Evolutionary conservation across 2,888 invertebrate species (phyloP), one percentile per base, ranked within the genome.

Genomic region (Cotesia congregata): DNA sequence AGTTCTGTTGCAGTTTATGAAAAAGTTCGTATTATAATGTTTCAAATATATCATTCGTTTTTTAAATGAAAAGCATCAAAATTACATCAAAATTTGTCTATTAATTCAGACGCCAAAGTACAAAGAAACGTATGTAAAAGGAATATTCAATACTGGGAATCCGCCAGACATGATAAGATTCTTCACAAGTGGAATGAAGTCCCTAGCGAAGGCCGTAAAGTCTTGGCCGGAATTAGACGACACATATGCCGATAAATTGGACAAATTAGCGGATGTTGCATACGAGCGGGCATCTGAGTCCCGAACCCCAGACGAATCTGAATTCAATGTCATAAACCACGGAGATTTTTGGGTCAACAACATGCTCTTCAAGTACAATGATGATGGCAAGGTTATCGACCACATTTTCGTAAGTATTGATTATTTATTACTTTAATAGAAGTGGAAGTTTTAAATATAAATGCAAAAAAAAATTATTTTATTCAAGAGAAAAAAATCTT

Each of bases 1-100:
- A 90, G 90, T 15, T 92, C 92, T 0, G 90, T 92, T 78, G 88
- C 91, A 60, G 82, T 92, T 76, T 89, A 88, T 69, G 90, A 91
- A 82, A 91, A 91, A 89, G 92, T 92, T 85, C 83, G 83, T 68
- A 72, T 50, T 30, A 3, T 30, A 30, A 30, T 30, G 30, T 4
- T 30, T 30, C 30, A 30, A 30, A 30, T 3, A 30, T 30, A 30
- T 30, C 3, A 30, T 3, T 30, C 30, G 3, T 30, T 30, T 30
- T 30, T 30, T 3, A 30, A 30, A 30, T 30, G 30, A 30, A 30
- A 30, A 2, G 3, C 2, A 30, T 30, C 3, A 30, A 30, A 30
- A 2, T 3, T 30, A 30, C 3, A 30, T 30, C 30, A 30, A 30
- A 0, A 60, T 60, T 60, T n/a, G 12, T 60, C 60, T 0, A 60